phyloP scores from a whole-genome alignment of 2,113 vertebrate genomes.

The Anarhynchus alexandrinus region DNA sequence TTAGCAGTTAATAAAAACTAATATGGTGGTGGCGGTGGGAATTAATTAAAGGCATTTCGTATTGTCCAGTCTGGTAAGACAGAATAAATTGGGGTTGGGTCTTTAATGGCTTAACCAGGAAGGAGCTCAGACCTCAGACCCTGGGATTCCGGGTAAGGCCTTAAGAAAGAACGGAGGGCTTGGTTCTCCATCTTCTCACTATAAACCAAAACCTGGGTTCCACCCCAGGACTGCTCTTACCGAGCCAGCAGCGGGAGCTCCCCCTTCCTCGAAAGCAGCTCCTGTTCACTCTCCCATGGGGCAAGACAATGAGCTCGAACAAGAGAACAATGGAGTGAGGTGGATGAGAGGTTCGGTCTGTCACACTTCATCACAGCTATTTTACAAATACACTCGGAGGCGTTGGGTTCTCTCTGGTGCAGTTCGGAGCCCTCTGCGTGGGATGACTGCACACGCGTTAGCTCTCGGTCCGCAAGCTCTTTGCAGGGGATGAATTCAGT shows the following conservation, averaged over 20 bases:
- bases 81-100: background rate
- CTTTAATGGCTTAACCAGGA: background rate
- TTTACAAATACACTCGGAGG: too few species aligned
- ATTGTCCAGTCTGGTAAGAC: background rate
- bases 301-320: background rate
- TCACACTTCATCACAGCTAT: background rate
- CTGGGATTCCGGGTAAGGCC: background rate
- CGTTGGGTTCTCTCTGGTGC: background rate
- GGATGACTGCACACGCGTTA: constrained; percentile 45
- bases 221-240: background rate
- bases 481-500: constrained; percentile 74
- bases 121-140: background rate
- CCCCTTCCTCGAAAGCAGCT: background rate
- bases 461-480: constrained; percentile 72
- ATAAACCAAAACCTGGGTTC: background rate
- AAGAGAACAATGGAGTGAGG: background rate
- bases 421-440: background rate
- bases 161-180: background rate
- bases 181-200: background rate
- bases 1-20: background rate
- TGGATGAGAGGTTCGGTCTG: background rate
- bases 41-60: background rate
- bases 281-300: background rate
- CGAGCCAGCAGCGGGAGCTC: background rate
- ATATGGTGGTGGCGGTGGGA: background rate